These are phyloP conservation scores for Hydrotaea diabolus DNA, from an alignment of 2,888 invertebrate genomes.

Conservation along the genomic window DNA sequence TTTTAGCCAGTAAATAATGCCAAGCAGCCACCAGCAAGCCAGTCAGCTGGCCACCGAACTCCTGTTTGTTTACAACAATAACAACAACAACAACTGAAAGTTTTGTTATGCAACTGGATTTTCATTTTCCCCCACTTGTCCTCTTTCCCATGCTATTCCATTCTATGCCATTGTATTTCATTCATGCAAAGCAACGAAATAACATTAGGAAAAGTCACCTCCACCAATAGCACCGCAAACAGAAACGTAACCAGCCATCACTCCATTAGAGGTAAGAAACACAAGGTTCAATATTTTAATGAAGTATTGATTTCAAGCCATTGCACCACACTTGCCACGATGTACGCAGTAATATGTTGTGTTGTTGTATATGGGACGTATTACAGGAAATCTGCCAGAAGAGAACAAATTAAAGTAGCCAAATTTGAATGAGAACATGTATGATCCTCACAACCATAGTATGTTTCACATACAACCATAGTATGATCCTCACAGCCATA, in stretches of 20 bases:
- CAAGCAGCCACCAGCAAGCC: constrained; percentile 42
- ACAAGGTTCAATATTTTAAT: constrained; percentile 69
- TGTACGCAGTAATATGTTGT: not conserved
- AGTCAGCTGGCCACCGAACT: constrained; percentile 25
- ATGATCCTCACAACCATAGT: no score
- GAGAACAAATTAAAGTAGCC: no score
- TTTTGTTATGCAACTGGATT: constrained; percentile 53
- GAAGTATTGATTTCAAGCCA: constrained; percentile 69
- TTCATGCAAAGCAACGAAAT: constrained; percentile 30
- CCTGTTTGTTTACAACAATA: constrained; percentile 31
- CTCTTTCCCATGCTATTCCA: not conserved
- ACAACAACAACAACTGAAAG: constrained; percentile 17
- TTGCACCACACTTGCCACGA: constrained; percentile 32
- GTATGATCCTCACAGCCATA: no score
- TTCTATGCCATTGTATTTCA: constrained; percentile 13
- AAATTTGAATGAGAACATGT: no score
- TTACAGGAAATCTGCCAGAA: no score
- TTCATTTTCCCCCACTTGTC: constrained; percentile 22
- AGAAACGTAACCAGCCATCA: constrained; percentile 8
- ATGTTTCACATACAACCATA: no score
- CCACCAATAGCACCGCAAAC: constrained; percentile 33
- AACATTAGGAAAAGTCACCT: constrained; percentile 33
- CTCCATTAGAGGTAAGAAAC: constrained; percentile 12
- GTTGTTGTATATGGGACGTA: not conserved
- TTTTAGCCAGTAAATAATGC: constrained; percentile 66